phyloP scores from a whole-genome alignment of 23 tunicate genomes.

The Aplidium turbinatum region DNA sequence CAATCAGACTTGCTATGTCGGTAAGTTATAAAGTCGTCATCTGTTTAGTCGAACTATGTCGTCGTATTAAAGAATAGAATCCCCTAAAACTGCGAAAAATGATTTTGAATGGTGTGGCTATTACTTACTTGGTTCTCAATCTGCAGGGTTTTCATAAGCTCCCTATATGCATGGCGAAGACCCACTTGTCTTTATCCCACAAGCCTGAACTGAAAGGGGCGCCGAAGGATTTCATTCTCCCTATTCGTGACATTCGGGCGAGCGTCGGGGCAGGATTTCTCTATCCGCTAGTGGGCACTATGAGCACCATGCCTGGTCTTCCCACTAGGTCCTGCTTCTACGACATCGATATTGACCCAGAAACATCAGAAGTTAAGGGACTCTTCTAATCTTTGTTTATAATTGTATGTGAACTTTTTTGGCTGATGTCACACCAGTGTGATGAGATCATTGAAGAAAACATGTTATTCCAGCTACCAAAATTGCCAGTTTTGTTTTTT shows the following conservation, averaged over 20 bases:
- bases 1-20: no score
- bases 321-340: conserved; percentile 98
- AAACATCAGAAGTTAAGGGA: conserved; percentile 80
- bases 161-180: conserved; percentile 99
- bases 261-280: conserved; percentile 98
- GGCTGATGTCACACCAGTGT: no score
- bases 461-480: no score
- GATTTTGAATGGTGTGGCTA: no score
- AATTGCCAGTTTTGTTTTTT: no score
- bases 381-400: conserved; percentile 71
- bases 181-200: conserved; percentile 95
- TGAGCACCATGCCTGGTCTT: conserved; percentile 99
- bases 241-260: conserved; percentile 93
- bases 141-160: conserved; percentile 86
- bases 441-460: no score
- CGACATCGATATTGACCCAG: conserved; percentile 93
- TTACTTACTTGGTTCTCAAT: neutral
- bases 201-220: conserved; percentile 96
- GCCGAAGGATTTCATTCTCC: conserved; percentile 85
- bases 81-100: no score
- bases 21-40: no score
- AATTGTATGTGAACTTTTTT: no score
- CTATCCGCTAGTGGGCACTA: conserved; percentile 97
- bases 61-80: no score
- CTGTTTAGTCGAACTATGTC: no score